Percentiles rank a stretch among this genome's conserved stretches.
phyloP scores from a whole-genome alignment of 37 sponge, comb jelly and placozoan species.

The Eunapius fragilis region DNA sequence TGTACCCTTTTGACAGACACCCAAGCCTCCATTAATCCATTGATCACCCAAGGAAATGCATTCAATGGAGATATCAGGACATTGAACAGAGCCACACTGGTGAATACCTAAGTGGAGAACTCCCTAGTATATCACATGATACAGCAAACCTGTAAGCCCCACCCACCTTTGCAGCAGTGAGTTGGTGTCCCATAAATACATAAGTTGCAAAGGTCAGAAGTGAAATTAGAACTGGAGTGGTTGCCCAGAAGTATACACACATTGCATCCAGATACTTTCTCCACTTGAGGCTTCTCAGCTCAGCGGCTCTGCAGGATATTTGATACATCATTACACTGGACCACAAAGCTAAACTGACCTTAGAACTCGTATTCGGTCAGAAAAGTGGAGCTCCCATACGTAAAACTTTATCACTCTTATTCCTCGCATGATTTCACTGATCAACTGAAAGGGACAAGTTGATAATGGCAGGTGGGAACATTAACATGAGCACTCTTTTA shows the following conservation, averaged over 20 bases:
- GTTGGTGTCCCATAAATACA: conserved; percentile 69
- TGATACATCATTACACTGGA: background rate
- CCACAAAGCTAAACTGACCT: conserved; percentile 37
- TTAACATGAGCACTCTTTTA: too few species aligned
- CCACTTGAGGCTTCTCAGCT: conserved; percentile 80
- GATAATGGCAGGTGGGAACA: too few species aligned
- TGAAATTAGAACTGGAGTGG: conserved; percentile 93
- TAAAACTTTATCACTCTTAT: conserved; percentile 95
- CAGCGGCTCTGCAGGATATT: conserved; percentile 42
- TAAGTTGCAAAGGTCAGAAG: conserved; percentile 94
- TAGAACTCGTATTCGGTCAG: conserved; percentile 54
- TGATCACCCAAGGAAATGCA: conserved; percentile 98
- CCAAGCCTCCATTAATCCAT: conserved; percentile 95
- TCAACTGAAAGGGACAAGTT: conserved; percentile 70
- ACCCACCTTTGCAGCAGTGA: conserved; percentile 94
- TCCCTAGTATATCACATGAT: background rate
- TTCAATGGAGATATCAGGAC: conserved; percentile 95
- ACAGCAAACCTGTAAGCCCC: background rate
- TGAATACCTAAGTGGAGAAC: conserved; percentile 82
- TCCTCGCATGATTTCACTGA: conserved; percentile 87
- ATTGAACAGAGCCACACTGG: conserved; percentile 93
- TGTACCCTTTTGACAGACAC: conserved; percentile 91
- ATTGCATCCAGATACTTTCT: conserved; percentile 95
- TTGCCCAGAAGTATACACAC: conserved; percentile 99
- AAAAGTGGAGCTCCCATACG: conserved; percentile 90